A percentile compares a stretch with the other conserved stretches of the same genome.
phyloP scores from a whole-genome alignment of 2,797 vertebrate genomes.

The Melanotaenia nigrans region DNA sequence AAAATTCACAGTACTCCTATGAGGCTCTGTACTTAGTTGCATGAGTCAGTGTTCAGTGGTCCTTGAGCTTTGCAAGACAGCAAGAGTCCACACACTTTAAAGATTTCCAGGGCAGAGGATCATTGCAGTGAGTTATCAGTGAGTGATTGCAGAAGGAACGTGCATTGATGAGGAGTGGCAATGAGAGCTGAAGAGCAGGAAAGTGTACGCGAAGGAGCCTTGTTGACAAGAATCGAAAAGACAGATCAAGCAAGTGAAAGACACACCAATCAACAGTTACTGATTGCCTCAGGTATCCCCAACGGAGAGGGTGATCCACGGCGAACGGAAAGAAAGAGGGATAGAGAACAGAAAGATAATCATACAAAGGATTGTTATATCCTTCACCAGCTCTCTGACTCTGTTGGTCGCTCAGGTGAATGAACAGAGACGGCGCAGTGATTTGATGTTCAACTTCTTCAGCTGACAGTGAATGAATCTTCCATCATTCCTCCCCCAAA shows the following conservation, averaged over 20 bases:
- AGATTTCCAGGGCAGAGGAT: conserved; percentile 32
- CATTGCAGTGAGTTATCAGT: conserved; percentile 42
- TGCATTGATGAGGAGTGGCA: conserved; percentile 38
- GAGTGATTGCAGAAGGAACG: conserved; percentile 50
- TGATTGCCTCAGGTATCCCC: conserved; percentile 78
- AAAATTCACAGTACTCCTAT: background rate
- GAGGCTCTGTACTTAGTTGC: conserved; percentile 20
- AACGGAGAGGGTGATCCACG: conserved; percentile 65
- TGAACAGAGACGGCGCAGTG: conserved; percentile 29
- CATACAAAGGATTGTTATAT: conserved; percentile 65
- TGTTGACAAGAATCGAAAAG: conserved; percentile 71
- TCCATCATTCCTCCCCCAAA: conserved; percentile 36
- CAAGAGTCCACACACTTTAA: conserved; percentile 29
- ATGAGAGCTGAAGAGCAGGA: conserved; percentile 43
- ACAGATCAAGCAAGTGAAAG: conserved; percentile 70
- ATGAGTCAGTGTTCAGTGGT: conserved; percentile 29
- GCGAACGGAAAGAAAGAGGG: conserved; percentile 31
- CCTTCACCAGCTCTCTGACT: conserved; percentile 30
- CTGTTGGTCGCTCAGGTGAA: conserved; percentile 41
- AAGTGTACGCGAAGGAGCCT: conserved; percentile 36
- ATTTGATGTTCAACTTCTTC: conserved; percentile 51
- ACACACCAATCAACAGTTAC: conserved; percentile 78
- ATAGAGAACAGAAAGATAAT: conserved; percentile 50
- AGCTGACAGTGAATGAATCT: conserved; percentile 49
- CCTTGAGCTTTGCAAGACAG: conserved; percentile 23